Conservation (phyloP, 2,888 invertebrate species). For the Hemicrepidius hirtus region DNA sequence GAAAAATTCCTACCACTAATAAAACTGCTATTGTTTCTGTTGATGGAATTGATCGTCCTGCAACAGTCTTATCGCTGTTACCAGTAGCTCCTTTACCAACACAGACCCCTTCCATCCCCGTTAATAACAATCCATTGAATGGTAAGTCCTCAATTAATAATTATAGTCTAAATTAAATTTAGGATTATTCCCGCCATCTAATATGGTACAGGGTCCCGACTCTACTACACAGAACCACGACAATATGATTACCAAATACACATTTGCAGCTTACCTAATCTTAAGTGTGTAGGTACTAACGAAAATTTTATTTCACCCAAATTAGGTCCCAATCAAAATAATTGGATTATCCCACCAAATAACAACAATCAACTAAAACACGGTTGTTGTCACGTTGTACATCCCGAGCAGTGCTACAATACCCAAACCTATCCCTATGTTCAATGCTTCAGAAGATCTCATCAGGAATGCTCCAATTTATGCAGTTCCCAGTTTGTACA, state of each 20-base stretch:
- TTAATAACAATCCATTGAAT: neutral
- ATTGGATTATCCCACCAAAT: neutral
- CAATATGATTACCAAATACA: no score
- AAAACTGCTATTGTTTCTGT: conserved; percentile 32
- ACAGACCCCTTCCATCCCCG: neutral
- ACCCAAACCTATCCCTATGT: conserved; percentile 28
- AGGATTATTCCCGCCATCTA: no score
- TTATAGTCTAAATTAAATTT: no score
- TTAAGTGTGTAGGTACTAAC: no score
- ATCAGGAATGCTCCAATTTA: conserved; percentile 49
- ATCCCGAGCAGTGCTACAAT: conserved; percentile 46
- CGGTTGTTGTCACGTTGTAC: conserved; percentile 52
- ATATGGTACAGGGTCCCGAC: no score
- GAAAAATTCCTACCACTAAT: conserved; percentile 17
- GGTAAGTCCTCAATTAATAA: no score
- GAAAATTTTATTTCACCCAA: neutral
- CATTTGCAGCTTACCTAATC: no score
- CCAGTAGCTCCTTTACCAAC: neutral
- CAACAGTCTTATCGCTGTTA: conserved; percentile 29
- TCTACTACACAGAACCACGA: no score
- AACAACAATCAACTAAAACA: conserved; percentile 28
- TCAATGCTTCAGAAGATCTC: conserved; percentile 42
- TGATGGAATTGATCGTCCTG: conserved; percentile 37
- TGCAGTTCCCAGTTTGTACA: conserved; percentile 51
- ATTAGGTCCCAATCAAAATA: neutral